Conservation (phyloP, 2,797 vertebrate species). For the Pterois miles region DNA sequence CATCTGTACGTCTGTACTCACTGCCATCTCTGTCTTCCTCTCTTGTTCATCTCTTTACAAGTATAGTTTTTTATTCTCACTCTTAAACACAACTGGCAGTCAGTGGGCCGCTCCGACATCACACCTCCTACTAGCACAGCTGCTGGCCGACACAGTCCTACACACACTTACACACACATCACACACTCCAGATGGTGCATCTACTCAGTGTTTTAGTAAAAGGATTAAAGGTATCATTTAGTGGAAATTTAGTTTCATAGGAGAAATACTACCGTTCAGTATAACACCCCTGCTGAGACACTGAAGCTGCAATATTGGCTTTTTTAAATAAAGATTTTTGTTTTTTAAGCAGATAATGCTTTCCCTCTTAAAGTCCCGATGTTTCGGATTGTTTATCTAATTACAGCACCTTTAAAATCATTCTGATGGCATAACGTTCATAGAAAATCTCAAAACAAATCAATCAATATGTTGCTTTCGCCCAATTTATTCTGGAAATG, state of each 20-base stretch:
- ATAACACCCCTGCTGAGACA: conserved; percentile 30
- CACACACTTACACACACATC: conserved; percentile 1
- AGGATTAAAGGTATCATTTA: conserved; percentile 69
- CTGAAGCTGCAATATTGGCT: conserved; percentile 9
- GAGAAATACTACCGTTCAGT: conserved; percentile 32
- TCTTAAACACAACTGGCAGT: conserved; percentile 71
- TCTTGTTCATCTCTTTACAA: conserved; percentile 26
- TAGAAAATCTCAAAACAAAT: neutral
- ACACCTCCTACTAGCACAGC: conserved; percentile 67
- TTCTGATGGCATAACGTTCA: neutral
- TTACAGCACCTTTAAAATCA: conserved; percentile 3
- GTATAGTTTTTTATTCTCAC: conserved; percentile 57
- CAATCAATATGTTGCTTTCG: conserved; percentile 11
- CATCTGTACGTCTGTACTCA: conserved; percentile 51
- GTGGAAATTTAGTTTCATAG: conserved; percentile 59
- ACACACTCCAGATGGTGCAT: conserved; percentile 60
- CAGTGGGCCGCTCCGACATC: conserved; percentile 59
- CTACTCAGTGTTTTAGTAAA: conserved; percentile 51
- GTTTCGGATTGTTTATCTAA: neutral
- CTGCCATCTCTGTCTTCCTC: conserved; percentile 22
- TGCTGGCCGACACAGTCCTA: conserved; percentile 34
- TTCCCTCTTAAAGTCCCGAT: neutral
- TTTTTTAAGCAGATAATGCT: conserved; percentile 15
- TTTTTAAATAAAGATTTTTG: neutral
- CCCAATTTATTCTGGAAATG: neutral